Evolutionary conservation across 2,888 invertebrate species (phyloP).

Genomic region (Ectemnius cavifrons): DNA sequence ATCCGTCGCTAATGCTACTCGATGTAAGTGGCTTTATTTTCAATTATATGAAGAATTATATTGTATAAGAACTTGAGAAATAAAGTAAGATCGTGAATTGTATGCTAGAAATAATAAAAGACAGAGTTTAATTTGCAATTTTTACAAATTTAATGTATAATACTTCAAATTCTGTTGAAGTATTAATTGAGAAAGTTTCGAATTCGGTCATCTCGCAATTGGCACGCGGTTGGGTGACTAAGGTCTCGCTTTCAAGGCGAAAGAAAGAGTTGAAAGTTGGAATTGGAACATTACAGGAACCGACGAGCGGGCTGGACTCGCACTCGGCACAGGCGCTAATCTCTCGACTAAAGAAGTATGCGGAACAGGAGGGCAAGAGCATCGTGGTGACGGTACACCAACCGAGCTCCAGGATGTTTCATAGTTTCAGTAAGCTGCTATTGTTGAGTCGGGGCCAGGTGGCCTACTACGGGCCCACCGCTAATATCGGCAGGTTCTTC

Average conservation of each 20-base stretch:
- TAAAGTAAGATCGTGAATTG: too few relatives aligned
- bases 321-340: slow-evolving; percentile 88
- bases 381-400: slow-evolving; percentile 90
- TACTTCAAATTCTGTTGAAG: too few relatives aligned
- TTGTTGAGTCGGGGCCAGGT: slow-evolving; percentile 85
- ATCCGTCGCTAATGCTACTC: slow-evolving; percentile 87
- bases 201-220: too few relatives aligned
- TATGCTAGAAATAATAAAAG: too few relatives aligned
- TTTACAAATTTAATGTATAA: too few relatives aligned
- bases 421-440: slow-evolving; percentile 88
- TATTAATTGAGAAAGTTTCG: too few relatives aligned
- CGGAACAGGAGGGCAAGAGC: slow-evolving; percentile 87
- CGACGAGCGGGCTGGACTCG: slow-evolving; percentile 90
- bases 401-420: slow-evolving; percentile 91
- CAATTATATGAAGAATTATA: too few relatives aligned
- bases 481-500: slow-evolving; percentile 86
- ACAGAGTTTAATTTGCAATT: too few relatives aligned
- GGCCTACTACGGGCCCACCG: slow-evolving; percentile 87
- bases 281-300: slow-evolving; percentile 81
- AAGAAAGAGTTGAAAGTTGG: too few relatives aligned
- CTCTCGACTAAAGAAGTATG: slow-evolving; percentile 86
- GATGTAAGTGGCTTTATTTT: slow-evolving; percentile 82
- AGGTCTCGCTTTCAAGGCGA: too few relatives aligned
- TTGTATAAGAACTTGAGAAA: too few relatives aligned
- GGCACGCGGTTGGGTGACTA: too few relatives aligned